phyloP scores from a whole-genome alignment of 2,113 vertebrate species.

The Melospiza melodia region DNA sequence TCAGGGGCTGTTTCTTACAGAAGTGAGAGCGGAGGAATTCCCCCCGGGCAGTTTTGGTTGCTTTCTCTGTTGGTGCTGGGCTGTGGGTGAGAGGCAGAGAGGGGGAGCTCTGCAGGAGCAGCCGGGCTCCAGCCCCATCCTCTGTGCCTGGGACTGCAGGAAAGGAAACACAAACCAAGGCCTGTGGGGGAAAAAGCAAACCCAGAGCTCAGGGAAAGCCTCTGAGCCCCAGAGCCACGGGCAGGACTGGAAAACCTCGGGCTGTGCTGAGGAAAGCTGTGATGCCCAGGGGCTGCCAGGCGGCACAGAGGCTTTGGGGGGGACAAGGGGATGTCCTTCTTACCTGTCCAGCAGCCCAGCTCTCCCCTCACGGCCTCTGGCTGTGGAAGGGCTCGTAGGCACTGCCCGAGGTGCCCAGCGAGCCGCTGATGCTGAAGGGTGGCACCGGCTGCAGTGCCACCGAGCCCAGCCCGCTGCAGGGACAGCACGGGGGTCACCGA shows the following conservation, averaged over 20 bases:
- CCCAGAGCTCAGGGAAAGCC: background rate
- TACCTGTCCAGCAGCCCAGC: background rate
- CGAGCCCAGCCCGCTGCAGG: conserved; percentile 42
- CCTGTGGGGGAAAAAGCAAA: background rate
- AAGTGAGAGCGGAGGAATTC: background rate
- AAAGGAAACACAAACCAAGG: background rate
- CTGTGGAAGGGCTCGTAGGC: conserved; percentile 55
- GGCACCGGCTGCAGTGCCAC: conserved; percentile 66
- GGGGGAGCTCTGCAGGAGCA: background rate
- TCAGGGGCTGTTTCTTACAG: background rate
- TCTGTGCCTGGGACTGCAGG: background rate
- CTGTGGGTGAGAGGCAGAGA: accelerated
- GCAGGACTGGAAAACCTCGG: background rate
- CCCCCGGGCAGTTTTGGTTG: background rate
- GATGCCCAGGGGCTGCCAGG: accelerated
- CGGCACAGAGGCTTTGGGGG: accelerated
- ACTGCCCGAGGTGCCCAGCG: background rate
- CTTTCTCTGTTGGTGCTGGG: background rate
- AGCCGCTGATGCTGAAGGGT: conserved; percentile 76
- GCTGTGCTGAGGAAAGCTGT: background rate
- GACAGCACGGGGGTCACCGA: background rate
- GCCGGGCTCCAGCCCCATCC: background rate
- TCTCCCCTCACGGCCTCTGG: background rate
- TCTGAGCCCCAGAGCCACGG: background rate
- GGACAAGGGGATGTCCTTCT: background rate